These are phyloP conservation scores for Jordanella pulchra DNA, from an alignment of 2,797 vertebrate species.

Conservation along the genomic window DNA sequence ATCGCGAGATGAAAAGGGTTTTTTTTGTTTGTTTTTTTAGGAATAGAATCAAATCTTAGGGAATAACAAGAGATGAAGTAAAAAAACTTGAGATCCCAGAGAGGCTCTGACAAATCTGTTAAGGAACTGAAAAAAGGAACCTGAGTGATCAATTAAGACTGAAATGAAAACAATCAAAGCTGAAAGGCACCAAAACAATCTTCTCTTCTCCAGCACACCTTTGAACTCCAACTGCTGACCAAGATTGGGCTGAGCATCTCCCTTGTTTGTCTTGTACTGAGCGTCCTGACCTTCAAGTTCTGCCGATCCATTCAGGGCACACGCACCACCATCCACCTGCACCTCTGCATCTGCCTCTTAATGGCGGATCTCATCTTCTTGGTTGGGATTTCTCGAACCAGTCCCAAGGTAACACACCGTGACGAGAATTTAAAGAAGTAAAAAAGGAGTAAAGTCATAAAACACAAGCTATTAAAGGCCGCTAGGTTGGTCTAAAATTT, in stretches of 20 bases:
- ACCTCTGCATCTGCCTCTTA: constrained; percentile 86
- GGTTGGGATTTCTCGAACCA: constrained; percentile 73
- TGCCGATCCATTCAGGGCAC: constrained; percentile 85
- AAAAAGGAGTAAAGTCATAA: background rate
- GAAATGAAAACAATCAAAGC: background rate
- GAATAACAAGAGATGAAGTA: background rate
- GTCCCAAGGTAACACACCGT: constrained; percentile 68
- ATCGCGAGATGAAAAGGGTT: background rate
- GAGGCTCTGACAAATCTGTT: background rate
- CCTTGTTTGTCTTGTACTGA: constrained; percentile 80
- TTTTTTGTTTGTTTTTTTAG: background rate
- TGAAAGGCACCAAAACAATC: background rate
- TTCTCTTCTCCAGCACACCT: constrained; percentile 47
- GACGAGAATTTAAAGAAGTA: background rate
- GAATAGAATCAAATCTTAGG: background rate
- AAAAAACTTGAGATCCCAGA: background rate
- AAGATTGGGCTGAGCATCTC: constrained; percentile 81
- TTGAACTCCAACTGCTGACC: constrained; percentile 77
- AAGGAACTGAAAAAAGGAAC: background rate
- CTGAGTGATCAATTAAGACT: background rate
- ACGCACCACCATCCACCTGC: constrained; percentile 87
- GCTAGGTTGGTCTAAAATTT: background rate
- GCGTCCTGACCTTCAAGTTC: constrained; percentile 85
- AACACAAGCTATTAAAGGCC: too few species aligned
- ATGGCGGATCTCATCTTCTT: constrained; percentile 84